phyloP scores from a whole-genome alignment of 2,888 invertebrate genomes.

The Sinelater perroti region DNA sequence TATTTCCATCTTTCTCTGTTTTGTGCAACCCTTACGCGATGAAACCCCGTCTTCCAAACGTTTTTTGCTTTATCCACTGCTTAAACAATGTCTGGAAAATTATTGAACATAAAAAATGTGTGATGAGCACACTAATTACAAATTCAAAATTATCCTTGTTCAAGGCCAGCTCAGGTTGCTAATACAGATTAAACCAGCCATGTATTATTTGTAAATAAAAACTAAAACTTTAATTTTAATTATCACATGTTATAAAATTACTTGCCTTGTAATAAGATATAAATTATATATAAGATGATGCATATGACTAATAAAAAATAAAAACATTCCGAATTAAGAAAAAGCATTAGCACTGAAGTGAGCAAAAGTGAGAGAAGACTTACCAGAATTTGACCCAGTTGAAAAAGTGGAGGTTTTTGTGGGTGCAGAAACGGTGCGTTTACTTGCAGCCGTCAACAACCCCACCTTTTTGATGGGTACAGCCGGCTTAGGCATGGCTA shows the following conservation, averaged over 20 bases:
- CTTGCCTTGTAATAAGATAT: background rate
- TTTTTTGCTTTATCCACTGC: too few species aligned
- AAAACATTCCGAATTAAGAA: background rate
- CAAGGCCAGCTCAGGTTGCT: too few species aligned
- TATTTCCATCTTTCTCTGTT: too few species aligned
- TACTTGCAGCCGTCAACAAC: slow-evolving; percentile 54
- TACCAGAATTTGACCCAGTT: slow-evolving; percentile 46
- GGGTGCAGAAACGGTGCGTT: slow-evolving; percentile 55
- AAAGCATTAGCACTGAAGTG: background rate
- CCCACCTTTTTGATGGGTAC: slow-evolving; percentile 59
- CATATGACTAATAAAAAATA: background rate
- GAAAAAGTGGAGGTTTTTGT: slow-evolving; percentile 14
- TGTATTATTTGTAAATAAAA: too few species aligned
- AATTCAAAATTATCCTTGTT: too few species aligned
- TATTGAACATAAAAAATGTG: too few species aligned
- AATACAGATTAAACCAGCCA: too few species aligned
- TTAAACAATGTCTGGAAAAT: too few species aligned
- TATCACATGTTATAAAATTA: slow-evolving; percentile 20
- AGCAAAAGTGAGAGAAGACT: slow-evolving; percentile 30
- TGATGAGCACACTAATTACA: too few species aligned
- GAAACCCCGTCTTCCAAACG: too few species aligned
- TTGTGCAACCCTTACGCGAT: too few species aligned
- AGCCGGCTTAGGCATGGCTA: slow-evolving; percentile 56
- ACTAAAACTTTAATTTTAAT: too few species aligned
- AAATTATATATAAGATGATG: background rate